These are phyloP conservation scores for Drosophila subpulchrella DNA, from an alignment of 1,140 invertebrate species.

Conservation along the genomic window DNA sequence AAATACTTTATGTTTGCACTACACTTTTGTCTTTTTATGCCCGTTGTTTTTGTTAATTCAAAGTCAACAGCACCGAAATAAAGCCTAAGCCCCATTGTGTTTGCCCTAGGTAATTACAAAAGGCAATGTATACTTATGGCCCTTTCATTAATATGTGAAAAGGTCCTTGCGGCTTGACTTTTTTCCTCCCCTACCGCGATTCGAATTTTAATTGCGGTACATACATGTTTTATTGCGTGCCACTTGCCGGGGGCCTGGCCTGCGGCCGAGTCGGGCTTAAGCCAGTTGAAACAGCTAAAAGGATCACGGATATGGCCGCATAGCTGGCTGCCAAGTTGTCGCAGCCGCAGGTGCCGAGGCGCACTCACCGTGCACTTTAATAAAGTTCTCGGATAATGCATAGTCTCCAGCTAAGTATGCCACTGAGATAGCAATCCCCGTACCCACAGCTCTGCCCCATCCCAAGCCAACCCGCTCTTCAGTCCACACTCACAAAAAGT, in stretches of 20 bases:
- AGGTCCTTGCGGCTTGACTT: constrained; percentile 16
- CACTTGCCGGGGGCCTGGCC: constrained; percentile 10
- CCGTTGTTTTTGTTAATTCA: constrained; percentile 67
- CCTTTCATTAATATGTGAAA: constrained; percentile 60
- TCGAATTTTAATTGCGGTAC: constrained; percentile 62
- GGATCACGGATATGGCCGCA: constrained; percentile 30
- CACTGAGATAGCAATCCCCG: constrained; percentile 21
- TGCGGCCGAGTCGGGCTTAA: constrained; percentile 16
- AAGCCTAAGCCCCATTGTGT: constrained; percentile 43
- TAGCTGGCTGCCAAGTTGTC: constrained; percentile 34
- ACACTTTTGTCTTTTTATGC: constrained; percentile 20
- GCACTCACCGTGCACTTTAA: constrained; percentile 65
- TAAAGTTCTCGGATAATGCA: constrained; percentile 52
- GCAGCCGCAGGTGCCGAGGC: constrained; percentile 57
- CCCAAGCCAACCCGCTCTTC: not conserved
- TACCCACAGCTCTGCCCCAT: not conserved
- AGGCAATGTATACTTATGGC: constrained; percentile 57
- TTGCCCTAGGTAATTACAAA: constrained; percentile 63
- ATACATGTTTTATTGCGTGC: constrained; percentile 63
- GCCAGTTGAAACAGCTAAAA: constrained; percentile 48
- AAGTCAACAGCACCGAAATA: constrained; percentile 62
- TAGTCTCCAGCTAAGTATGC: constrained; percentile 42
- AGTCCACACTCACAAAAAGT: constrained; percentile 12
- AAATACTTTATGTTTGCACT: constrained; percentile 38
- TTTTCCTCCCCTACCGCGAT: not conserved